phyloP scores from a whole-genome alignment of 1,140 invertebrate genomes.

The Bombus consobrinus region DNA sequence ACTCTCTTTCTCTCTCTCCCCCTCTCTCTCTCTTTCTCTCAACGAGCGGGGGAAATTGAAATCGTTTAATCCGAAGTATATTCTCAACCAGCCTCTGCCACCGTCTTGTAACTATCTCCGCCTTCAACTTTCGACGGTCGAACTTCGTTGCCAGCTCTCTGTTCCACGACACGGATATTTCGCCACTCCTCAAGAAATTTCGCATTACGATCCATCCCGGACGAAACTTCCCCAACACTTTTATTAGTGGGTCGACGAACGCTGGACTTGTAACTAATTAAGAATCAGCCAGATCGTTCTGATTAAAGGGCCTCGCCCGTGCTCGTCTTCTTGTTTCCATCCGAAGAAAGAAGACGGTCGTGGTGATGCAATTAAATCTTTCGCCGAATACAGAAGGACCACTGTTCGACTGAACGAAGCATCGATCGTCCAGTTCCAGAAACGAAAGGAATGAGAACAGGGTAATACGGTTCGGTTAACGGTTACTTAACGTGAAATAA shows the following conservation, averaged over 20 bases:
- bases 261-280: slow-evolving; percentile 27
- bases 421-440: background rate
- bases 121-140: slow-evolving; percentile 27
- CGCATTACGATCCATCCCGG: background rate
- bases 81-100: slow-evolving; percentile 28
- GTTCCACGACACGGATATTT: slow-evolving; percentile 4
- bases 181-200: background rate
- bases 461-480: too few species aligned
- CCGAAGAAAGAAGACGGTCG: background rate
- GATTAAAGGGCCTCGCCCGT: slow-evolving; percentile 18
- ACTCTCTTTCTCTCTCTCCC: background rate
- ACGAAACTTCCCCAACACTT: slow-evolving; percentile 31
- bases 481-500: too few species aligned
- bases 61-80: slow-evolving; percentile 53
- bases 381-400: background rate
- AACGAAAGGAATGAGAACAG: background rate
- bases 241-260: slow-evolving; percentile 17
- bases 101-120: slow-evolving; percentile 36
- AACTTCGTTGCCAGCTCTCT: background rate
- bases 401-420: too few species aligned
- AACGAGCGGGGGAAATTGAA: slow-evolving; percentile 30
- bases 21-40: background rate
- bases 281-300: slow-evolving; percentile 33
- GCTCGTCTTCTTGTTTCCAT: background rate
- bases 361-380: slow-evolving; percentile 20